Percentiles rank a stretch among this genome's conserved stretches.
phyloP scores from a whole-genome alignment of 2,113 vertebrate genomes.

The Butastur rufipennis region DNA sequence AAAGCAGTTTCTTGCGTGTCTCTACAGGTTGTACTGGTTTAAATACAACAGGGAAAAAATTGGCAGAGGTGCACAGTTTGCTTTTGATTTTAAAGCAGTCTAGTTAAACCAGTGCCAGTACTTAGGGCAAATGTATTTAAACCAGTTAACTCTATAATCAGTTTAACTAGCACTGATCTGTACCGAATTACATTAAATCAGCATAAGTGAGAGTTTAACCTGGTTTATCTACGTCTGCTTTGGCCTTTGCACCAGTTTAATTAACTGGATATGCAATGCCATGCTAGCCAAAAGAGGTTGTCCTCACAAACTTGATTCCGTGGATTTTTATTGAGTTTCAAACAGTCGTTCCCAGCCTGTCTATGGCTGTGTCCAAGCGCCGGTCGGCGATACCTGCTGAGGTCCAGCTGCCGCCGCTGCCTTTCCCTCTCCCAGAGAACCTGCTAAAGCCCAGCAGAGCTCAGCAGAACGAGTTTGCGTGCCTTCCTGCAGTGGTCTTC shows the following conservation, averaged over 20 bases:
- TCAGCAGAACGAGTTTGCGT: not conserved
- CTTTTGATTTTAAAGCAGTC: not conserved
- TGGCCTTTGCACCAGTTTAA: conserved; percentile 25
- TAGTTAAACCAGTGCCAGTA: not conserved
- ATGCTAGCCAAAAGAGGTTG: not conserved
- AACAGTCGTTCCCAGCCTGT: not conserved
- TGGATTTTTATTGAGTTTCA: not conserved
- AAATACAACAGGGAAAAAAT: not conserved
- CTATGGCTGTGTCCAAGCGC: fast-evolving
- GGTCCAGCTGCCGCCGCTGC: not conserved
- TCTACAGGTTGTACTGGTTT: not conserved
- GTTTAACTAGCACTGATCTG: conserved; percentile 7
- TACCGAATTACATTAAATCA: not conserved
- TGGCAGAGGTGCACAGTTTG: not conserved
- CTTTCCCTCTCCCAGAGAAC: not conserved
- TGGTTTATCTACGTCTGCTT: not conserved
- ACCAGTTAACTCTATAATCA: conserved; percentile 21
- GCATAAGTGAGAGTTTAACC: conserved; percentile 49
- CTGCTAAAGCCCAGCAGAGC: not conserved
- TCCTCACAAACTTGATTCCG: not conserved
- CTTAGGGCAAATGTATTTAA: not conserved
- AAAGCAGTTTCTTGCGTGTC: not conserved
- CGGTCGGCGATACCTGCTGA: not conserved
- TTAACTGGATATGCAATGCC: not conserved
- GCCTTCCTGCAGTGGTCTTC: not conserved